These are phyloP conservation scores for Meda fulgida DNA, from an alignment of 2,797 vertebrate genomes.

Conservation along the genomic window DNA sequence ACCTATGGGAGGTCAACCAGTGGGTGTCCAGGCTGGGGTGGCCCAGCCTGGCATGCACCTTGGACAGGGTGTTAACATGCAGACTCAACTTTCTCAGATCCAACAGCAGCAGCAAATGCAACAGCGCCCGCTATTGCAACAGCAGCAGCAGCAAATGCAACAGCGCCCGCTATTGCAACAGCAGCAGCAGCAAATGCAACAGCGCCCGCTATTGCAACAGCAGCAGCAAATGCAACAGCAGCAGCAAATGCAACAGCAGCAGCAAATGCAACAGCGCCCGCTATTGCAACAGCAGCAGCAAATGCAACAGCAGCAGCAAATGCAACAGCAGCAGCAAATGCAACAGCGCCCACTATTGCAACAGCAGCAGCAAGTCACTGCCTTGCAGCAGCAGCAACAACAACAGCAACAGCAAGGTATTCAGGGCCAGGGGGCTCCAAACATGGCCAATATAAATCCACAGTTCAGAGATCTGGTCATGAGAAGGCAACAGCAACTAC, in stretches of 20 bases:
- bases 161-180: conserved; percentile 54
- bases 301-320: conserved; percentile 66
- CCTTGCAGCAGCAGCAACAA: conserved; percentile 54
- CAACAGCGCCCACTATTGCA: too few relatives aligned
- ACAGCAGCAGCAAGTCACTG: conserved; percentile 48
- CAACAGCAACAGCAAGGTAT: conserved; percentile 75
- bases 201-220: conserved; percentile 67
- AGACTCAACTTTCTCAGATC: conserved; percentile 72
- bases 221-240: too few relatives aligned
- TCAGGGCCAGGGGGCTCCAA: conserved; percentile 83
- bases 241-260: too few relatives aligned
- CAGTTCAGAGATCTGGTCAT: conserved; percentile 91
- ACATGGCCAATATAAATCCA: conserved; percentile 87
- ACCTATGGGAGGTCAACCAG: conserved; percentile 71
- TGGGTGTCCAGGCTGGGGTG: conserved; percentile 71
- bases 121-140: conserved; percentile 65
- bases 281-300: conserved; percentile 56
- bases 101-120: conserved; percentile 62
- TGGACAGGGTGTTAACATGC: conserved; percentile 82
- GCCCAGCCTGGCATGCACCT: conserved; percentile 83
- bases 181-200: conserved; percentile 50
- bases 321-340: conserved; percentile 61
- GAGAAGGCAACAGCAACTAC: conserved; percentile 81
- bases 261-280: too few relatives aligned
- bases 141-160: conserved; percentile 3